Evolutionary conservation across 2,113 vertebrate species (phyloP), one percentile per base, ranked within the genome.

Genomic region (Odocoileus hemionus): DNA sequence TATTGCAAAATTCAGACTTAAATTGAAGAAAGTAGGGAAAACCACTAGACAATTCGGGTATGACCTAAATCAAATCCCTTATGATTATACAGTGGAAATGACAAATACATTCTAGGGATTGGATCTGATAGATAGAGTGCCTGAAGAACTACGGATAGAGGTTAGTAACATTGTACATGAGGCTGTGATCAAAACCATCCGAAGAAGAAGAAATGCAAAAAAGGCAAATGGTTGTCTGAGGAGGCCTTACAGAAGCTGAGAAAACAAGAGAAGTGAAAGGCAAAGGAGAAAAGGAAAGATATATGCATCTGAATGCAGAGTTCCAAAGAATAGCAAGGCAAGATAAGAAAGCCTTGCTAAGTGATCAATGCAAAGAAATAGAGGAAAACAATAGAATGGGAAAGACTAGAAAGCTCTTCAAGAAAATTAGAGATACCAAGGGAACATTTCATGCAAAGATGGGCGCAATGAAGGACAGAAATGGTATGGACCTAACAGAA

Each of bases 111-210:
- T 70, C n/a, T 36, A 36, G 19, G 64, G 64, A 23, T 23, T 23
- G 19, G 64, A 8, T 36, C 64, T 70, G 17, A 36, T 70, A n/a
- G 33, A 67, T 19, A 70, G 64, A 21, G n/a, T 70, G 64, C n/a
- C 0, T 0, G 64, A 36, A 70, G 64, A 36, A 36, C 64, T 70
- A 23, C 36, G 19, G 5, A 23, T 70, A 70, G 64, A 70, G 9
- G 64, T 36, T 67, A 0, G 2, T 36, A 11, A 36, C 64, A 36
- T 67, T 36, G 17, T 23, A 23, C 19, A 70, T 19, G n/a, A 70
- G 19, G n/a, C 0, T 0, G n/a, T 70, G n/a, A 70, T 36, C n/a
- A 70, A 70, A 70, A 70, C 4, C 17, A 36, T 70, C n/a, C 0
- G 1, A 21, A 36, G n/a, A 36, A 67, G 17, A 11, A 70, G n/a